Evolutionary conservation across 2,113 vertebrate genomes (phyloP), one percentile per base, ranked within the genome.

Genomic region (Mola mola): DNA sequence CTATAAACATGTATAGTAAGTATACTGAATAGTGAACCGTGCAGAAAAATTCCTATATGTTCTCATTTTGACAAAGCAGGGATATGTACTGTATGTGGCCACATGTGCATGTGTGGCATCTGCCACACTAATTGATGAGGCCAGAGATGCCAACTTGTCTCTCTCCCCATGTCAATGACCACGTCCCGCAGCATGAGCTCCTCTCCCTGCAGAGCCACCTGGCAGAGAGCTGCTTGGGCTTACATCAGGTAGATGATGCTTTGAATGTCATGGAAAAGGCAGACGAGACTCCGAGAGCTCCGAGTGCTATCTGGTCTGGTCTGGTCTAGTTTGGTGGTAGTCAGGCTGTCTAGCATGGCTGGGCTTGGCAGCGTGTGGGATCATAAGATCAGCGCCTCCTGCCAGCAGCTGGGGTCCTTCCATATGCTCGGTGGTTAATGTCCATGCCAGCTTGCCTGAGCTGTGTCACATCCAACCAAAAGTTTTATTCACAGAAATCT

Each of bases 1-100:
- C 86, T 90, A 89, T 81, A 72, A 85, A 85, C 88, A 88, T 88
- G 70, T 75, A n/a, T n/a, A n/a, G n/a, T n/a, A n/a, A n/a, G n/a
- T 69, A 85, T 87, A 76, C 81, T 60, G 66, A 71, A 84, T 77
- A 76, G 79, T 15, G 10, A 3, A 11, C 83, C 82, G 88, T 91
- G 91, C 87, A 91, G 77, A 90, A 87, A 82, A 85, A n/a, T n/a
- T n/a, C n/a, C n/a, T n/a, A n/a, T n/a, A n/a, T n/a, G n/a, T n/a
- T n/a, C n/a, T n/a, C n/a, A n/a, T n/a, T n/a, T n/a, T n/a, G 36
- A 38, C 37, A 40, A 17, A 40, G 37, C n/a, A 17, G 8, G n/a
- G 37, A 42, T 46, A 21, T 36, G 44, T 2, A 5, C 22, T n/a
- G n/a, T n/a, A 24, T 22, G 34, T 42, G 15, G 16, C 17, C 37